Evolutionary conservation across 2,113 vertebrate species (phyloP).

Genomic region (Tamias sibiricus): DNA sequence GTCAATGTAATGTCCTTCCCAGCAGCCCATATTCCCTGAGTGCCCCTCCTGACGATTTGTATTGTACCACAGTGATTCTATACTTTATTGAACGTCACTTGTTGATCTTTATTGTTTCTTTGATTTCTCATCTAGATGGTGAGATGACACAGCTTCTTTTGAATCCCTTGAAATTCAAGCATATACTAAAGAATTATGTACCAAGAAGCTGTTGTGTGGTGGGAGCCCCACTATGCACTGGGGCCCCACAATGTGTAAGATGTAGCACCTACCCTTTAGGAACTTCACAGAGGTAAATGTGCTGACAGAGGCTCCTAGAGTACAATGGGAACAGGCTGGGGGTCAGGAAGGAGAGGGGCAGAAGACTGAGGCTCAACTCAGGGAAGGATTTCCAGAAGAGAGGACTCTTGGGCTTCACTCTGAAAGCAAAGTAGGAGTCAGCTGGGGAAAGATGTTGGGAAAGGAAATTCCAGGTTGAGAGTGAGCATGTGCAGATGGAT

Average conservation of each 20-base stretch:
- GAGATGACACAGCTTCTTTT: conserved; percentile 36
- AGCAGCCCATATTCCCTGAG: not conserved
- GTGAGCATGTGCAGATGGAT: not conserved
- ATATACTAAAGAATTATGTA: not conserved
- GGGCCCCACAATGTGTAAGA: not conserved
- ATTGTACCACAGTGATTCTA: not conserved
- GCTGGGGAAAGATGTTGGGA: not conserved
- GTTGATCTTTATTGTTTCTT: not conserved
- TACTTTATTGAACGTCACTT: not conserved
- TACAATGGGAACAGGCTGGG: fast-evolving
- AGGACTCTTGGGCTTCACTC: not conserved
- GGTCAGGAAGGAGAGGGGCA: not conserved
- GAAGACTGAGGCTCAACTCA: not conserved
- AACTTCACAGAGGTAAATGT: not conserved
- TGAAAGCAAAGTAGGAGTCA: not conserved
- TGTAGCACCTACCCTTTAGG: not conserved
- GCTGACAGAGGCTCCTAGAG: not conserved
- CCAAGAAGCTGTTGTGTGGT: not conserved
- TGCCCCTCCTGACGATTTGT: not conserved
- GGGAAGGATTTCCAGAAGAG: not conserved
- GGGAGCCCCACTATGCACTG: not conserved
- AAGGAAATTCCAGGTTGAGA: not conserved
- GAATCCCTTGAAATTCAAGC: not conserved
- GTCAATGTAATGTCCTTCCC: not conserved
- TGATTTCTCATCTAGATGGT: conserved; percentile 42